A percentile compares a stretch with the other conserved stretches of the same genome.
Evolutionary conservation across 2,113 vertebrate species (phyloP).

Genomic region (Syngnathus floridae): DNA sequence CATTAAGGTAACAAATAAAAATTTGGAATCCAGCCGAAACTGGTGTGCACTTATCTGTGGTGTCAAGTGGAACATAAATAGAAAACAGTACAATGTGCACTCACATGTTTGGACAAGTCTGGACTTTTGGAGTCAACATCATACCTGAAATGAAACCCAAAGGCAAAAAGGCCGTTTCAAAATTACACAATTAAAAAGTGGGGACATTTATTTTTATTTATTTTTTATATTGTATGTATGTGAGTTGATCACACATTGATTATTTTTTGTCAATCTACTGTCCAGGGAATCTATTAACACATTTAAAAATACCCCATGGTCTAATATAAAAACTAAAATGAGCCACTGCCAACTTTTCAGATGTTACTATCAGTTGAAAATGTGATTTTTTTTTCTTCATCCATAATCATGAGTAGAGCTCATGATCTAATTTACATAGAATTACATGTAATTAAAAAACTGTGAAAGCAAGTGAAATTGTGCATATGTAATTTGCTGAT

Average conservation of each 20-base stretch:
- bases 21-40: constrained; percentile 12
- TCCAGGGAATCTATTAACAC: not conserved
- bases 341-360: constrained; percentile 5
- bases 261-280: not conserved
- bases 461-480: constrained; percentile 38
- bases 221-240: not conserved
- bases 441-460: constrained; percentile 52
- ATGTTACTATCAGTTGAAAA: constrained; percentile 13
- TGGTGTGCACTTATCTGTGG: constrained; percentile 32
- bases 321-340: constrained; percentile 28
- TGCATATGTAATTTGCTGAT: constrained; percentile 21
- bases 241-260: not conserved
- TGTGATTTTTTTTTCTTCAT: constrained; percentile 8
- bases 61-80: constrained; percentile 6
- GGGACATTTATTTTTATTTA: not conserved
- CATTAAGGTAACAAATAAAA: not conserved
- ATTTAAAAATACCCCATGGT: constrained; percentile 11
- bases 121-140: constrained; percentile 95
- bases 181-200: not conserved
- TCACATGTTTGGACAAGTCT: constrained; percentile 93
- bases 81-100: constrained; percentile 38
- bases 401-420: constrained; percentile 20
- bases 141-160: constrained; percentile 71
- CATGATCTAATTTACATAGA: constrained; percentile 46
- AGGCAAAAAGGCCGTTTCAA: constrained; percentile 15